These are phyloP conservation scores for Pseudoatta argentina DNA, from an alignment of 1,140 invertebrate genomes.

Conservation along the genomic window DNA sequence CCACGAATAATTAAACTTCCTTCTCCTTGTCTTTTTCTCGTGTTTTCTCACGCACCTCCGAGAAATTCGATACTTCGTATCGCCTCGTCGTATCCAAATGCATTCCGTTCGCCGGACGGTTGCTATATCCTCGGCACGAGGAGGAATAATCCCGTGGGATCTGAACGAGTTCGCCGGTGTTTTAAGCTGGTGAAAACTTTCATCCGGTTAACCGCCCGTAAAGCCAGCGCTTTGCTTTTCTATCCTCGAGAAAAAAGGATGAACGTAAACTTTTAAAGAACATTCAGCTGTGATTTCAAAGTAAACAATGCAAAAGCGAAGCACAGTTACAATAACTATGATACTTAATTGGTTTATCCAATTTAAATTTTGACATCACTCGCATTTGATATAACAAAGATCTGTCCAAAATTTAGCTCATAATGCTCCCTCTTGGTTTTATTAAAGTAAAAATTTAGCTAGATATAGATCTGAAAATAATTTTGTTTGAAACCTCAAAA, in stretches of 20 bases:
- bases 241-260: neutral
- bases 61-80: conserved; percentile 48
- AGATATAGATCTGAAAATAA: no score
- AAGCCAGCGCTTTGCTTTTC: conserved; percentile 30
- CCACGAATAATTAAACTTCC: conserved; percentile 17
- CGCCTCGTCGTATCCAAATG: conserved; percentile 42
- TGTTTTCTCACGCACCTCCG: neutral
- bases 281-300: neutral
- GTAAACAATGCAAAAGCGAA: neutral
- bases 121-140: conserved; percentile 30
- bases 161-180: conserved; percentile 20
- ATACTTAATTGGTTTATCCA: neutral
- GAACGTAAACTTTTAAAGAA: neutral
- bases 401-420: no score
- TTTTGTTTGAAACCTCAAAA: no score
- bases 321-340: neutral
- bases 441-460: no score
- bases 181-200: conserved; percentile 47
- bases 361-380: neutral
- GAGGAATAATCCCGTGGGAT: conserved; percentile 50
- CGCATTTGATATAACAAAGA: neutral
- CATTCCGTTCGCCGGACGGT: conserved; percentile 13
- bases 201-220: conserved; percentile 47
- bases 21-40: neutral
- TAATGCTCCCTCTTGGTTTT: no score